Evolutionary conservation across 1,140 invertebrate species (phyloP), one percentile per base, ranked within the genome.

Genomic region (Zaprionus nigranus): DNA sequence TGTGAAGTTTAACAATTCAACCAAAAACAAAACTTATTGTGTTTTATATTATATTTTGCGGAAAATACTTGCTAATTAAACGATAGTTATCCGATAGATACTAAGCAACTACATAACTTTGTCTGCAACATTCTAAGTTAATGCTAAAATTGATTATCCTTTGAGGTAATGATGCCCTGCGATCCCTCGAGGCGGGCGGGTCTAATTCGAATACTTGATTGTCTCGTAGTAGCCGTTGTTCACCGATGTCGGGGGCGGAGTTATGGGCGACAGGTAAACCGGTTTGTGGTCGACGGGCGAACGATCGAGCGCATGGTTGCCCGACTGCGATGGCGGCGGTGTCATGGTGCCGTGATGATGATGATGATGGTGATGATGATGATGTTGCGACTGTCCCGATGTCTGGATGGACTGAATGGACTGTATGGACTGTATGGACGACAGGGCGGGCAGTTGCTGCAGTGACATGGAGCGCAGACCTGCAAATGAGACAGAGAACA

Each of bases 391-490:
- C 5, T 79, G 76, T 38, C 63, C 69, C 36, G 78, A 12, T 3
- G 75, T 63, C 13, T 65, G 72, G 5, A 46, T 63, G 17, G 34
- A 56, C 17, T n/a, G 75, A 58, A 24, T 86, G 83, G 71, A 51
- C 15, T 68, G 71, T 28, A 20, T 28, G 22, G 72, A 51, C 51
- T 88, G 84, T 17, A 87, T 88, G 53, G 75, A 85, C 63, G 86
- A 83, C 63, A 91, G 28, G 22, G 74, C 74, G 53, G 88, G 88
- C 68, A 91, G 66, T 43, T 91, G 92, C 59, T 91, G 79, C 60
- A 92, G 65, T 57, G 90, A 77, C 77, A 92, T 79, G 49, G 91
- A 82, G 43, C 92, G 92, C 12, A 92, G 74, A 80, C 90, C 92
- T 92, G 64, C 15, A 57, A 60, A 13, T 46, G 51, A 9, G 30